Percentiles rank a stretch among this genome's conserved stretches.
Conservation (phyloP, 2,113 vertebrate genomes). For the Paramormyrops kingsleyae region DNA sequence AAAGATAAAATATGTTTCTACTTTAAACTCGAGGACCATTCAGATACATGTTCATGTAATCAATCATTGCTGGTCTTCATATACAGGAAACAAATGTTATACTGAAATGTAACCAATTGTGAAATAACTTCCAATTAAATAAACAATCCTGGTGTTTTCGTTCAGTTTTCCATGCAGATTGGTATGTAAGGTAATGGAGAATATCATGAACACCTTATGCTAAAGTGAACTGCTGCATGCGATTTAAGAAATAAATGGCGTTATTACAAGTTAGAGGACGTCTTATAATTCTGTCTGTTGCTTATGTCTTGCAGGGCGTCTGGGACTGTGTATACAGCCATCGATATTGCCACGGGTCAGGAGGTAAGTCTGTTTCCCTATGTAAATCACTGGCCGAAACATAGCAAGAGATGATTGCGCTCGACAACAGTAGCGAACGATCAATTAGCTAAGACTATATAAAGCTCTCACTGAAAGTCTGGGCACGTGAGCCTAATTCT, state of each 20-base stretch:
- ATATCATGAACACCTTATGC: neutral
- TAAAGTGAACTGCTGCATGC: neutral
- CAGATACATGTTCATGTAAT: neutral
- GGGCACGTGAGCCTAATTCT: neutral
- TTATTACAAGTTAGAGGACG: neutral
- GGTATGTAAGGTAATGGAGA: neutral
- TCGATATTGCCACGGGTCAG: constrained; percentile 93
- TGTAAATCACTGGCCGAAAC: neutral
- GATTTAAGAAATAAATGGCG: neutral
- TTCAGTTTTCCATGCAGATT: neutral
- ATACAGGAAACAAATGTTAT: neutral
- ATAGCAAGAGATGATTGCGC: neutral
- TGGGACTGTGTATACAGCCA: constrained; percentile 93
- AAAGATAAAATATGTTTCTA: neutral
- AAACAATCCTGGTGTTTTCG: neutral
- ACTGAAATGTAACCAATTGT: neutral
- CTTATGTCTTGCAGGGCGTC: constrained; percentile 74
- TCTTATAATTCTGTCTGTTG: neutral
- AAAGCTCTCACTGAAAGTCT: neutral
- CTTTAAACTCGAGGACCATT: neutral
- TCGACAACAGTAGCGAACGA: neutral
- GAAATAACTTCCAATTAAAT: neutral
- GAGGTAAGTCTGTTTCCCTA: constrained; percentile 65
- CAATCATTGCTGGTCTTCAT: neutral
- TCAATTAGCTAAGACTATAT: neutral